Evolutionary conservation across 2,888 invertebrate genomes (phyloP).

Genomic region (Thera obeliscata): DNA sequence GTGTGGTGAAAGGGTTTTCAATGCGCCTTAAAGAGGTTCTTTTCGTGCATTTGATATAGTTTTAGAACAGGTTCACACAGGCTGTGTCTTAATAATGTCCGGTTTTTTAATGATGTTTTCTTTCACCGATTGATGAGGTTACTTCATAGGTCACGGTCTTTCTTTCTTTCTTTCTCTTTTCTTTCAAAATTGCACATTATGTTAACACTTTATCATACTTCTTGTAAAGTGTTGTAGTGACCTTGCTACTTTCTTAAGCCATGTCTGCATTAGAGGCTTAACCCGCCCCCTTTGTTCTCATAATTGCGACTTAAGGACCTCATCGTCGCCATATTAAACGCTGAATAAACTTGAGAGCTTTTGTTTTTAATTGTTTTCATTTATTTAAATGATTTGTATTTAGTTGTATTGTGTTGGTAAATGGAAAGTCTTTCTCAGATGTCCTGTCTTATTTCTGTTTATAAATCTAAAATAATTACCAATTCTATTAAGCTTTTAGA

Average conservation of each 20-base stretch:
- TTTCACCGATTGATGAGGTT: too few species aligned
- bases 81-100: too few species aligned
- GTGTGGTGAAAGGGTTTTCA: too few species aligned
- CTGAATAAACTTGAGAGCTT: conserved; percentile 50
- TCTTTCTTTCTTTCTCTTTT: too few species aligned
- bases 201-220: too few species aligned
- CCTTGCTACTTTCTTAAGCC: conserved; percentile 8
- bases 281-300: conserved; percentile 58
- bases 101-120: too few species aligned
- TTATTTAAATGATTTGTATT: conserved; percentile 46
- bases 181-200: too few species aligned
- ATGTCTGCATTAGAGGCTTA: conserved; percentile 56
- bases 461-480: conserved; percentile 9
- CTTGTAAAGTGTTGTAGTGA: background rate
- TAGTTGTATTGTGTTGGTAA: conserved; percentile 28
- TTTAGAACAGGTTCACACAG: too few species aligned
- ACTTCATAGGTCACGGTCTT: too few species aligned
- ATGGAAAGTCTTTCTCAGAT: conserved; percentile 13
- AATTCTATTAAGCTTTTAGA: background rate
- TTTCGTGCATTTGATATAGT: too few species aligned
- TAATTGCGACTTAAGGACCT: conserved; percentile 64
- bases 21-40: too few species aligned
- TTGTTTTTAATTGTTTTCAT: conserved; percentile 51
- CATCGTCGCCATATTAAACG: conserved; percentile 50
- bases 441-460: conserved; percentile 19